Evolutionary conservation across 1,140 invertebrate species (phyloP), one percentile per base, ranked within the genome.

Genomic region (Limonius californicus): DNA sequence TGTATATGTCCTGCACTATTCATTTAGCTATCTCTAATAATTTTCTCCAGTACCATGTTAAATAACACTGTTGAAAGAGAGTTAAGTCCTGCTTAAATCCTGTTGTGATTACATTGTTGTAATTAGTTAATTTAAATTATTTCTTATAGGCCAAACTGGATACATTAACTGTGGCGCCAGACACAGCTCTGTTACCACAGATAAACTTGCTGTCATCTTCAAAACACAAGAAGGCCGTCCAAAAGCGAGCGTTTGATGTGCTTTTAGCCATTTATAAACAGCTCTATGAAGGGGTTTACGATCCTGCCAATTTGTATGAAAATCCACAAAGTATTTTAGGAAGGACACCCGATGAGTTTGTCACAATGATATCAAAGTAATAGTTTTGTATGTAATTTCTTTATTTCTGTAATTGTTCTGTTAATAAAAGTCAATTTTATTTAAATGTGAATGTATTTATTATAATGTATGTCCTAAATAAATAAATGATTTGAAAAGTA

Each of bases 241-340:
- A 92, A 66, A 89, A 87, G 74, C 81, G 90, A 62, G 87, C 94
- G 11, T 89, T 91, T 74, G 88, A 92, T 78, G 87, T 97, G 0
- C 87, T 97, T 57, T 84, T 89, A 61, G 87, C 91, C 30, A 93
- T 95, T 68, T 98, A 97, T 75, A 86, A 86, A 65, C 89, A 95
- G 76, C 82, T 98, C 1, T 92, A 93, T 77, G 83, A 87, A 50
- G 85, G 87, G 57, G 87, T 95, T 18, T 81, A 88, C 70, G 82
- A 92, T 76, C 84, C 89, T 4, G 78, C 76, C 20, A 92, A 94
- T 83, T 80, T 85, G 15, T 96, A 96, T 77, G 78, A 84, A 70
- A 88, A 91, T 75, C 85, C 89, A 6, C 74, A 81, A 32, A 72
- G 77, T 63, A 82, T 94, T 64, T 86, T 95, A 45, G 80, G 83